Evolutionary conservation across 1,140 invertebrate species (phyloP).

Genomic region (Tetragnatha versicolor): DNA sequence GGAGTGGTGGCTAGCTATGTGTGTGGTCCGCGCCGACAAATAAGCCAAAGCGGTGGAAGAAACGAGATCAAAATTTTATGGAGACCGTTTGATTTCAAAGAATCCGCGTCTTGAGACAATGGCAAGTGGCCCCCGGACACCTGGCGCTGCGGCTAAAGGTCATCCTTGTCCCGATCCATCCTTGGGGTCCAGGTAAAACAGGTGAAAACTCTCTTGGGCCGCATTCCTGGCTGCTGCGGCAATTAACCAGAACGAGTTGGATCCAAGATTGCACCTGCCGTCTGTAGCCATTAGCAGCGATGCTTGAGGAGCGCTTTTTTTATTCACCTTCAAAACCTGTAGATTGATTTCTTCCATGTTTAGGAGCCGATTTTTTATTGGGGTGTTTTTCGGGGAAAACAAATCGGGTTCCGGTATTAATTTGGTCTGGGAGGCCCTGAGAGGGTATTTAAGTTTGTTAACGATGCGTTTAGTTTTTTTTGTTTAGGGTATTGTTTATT

Average conservation of each 20-base stretch:
- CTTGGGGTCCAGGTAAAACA: conserved; percentile 32
- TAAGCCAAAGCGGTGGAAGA: neutral
- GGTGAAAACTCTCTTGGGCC: conserved; percentile 36
- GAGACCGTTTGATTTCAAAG: conserved; percentile 13
- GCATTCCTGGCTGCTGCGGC: conserved; percentile 33
- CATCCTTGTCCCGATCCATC: neutral
- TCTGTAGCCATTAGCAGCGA: no score
- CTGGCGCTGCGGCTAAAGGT: conserved; percentile 45
- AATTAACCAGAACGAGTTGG: conserved; percentile 50
- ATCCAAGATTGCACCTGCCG: conserved; percentile 49
- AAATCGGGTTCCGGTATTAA: no score
- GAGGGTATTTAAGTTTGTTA: no score
- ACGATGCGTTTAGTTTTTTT: no score
- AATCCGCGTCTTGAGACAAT: conserved; percentile 25
- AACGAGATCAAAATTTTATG: neutral
- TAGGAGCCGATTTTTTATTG: no score
- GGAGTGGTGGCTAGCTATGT: no score
- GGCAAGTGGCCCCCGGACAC: conserved; percentile 18
- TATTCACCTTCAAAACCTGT: no score
- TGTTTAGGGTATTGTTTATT: no score
- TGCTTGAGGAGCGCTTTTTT: no score
- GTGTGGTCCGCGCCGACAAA: neutral
- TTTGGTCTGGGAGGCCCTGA: no score
- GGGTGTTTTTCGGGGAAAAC: no score
- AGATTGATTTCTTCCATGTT: no score